These are phyloP conservation scores for Chloroceryle aenea DNA, from an alignment of 2,113 vertebrate genomes.

Conservation along the genomic window DNA sequence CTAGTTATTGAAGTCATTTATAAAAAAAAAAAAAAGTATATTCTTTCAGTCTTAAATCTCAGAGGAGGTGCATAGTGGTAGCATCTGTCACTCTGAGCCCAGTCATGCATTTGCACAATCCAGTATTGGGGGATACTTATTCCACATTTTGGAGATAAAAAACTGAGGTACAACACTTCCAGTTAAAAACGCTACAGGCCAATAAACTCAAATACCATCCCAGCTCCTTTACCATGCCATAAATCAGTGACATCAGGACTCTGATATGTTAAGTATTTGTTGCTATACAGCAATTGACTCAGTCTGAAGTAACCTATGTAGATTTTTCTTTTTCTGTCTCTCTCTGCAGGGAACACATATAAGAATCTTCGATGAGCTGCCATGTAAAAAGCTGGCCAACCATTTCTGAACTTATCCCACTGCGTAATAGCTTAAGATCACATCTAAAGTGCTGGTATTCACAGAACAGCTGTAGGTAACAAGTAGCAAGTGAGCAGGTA, in stretches of 20 bases:
- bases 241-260: neutral
- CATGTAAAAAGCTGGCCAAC: neutral
- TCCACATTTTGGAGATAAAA: neutral
- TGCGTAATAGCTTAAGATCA: neutral
- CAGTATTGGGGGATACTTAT: neutral
- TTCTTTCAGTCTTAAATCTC: neutral
- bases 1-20: neutral
- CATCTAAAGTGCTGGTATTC: neutral
- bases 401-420: neutral
- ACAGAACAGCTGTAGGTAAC: neutral
- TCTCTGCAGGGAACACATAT: neutral
- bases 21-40: neutral
- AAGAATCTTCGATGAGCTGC: neutral
- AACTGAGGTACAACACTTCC: neutral
- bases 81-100: neutral
- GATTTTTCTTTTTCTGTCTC: neutral
- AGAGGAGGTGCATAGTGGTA: neutral
- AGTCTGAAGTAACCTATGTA: neutral
- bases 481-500: neutral
- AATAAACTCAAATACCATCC: neutral
- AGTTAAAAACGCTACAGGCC: neutral
- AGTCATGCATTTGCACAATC: neutral
- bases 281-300: neutral
- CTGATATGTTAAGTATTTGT: neutral
- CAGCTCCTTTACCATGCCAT: neutral